phyloP scores from a whole-genome alignment of 2,113 vertebrate species.

The human region GRCh38 chr12:123089001-123089500 shows the following conservation, averaged over 20 bases:
- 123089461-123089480: neutral
- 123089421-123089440: neutral
- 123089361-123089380: neutral
- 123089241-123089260: neutral
- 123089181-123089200: no score
- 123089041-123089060: neutral
- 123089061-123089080: neutral
- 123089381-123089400: neutral
- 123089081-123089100: neutral
- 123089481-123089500: no score
- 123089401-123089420: neutral
- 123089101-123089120: neutral
- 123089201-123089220: neutral
- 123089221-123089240: neutral
- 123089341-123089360: neutral
- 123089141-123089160: neutral
- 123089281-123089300: neutral
- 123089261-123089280: neutral
- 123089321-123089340: neutral
- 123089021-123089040: neutral
- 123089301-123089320: neutral
- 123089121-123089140: neutral
- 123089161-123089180: neutral
- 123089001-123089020: neutral
- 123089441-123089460: neutral